Percentiles rank a stretch among this genome's conserved stretches.
Conservation (phyloP, 2,113 vertebrate species). For the Lampris megalopsis region DNA sequence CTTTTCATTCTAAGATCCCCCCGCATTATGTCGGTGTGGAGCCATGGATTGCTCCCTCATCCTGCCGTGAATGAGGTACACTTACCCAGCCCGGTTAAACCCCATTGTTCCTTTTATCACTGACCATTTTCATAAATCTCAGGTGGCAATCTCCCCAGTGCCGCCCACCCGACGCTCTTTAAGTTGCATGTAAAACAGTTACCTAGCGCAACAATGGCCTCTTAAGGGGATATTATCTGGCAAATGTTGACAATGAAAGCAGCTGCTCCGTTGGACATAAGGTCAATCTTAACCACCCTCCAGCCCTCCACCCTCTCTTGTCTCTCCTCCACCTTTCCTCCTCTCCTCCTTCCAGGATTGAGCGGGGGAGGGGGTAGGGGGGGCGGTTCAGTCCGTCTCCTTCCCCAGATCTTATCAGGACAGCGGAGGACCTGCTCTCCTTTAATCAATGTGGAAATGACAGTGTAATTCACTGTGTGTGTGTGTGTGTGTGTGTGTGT, state of each 20-base stretch:
- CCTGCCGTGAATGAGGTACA: slow-evolving; percentile 89
- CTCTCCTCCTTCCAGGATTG: slow-evolving; percentile 26
- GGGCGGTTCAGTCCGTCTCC: slow-evolving; percentile 13
- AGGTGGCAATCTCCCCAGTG: slow-evolving; percentile 91
- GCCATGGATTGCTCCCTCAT: slow-evolving; percentile 82
- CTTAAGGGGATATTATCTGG: slow-evolving; percentile 72
- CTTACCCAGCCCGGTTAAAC: slow-evolving; percentile 88
- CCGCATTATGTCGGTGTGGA: slow-evolving; percentile 87
- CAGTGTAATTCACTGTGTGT: slow-evolving; percentile 57
- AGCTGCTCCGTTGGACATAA: slow-evolving; percentile 64
- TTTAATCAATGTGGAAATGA: slow-evolving; percentile 67
- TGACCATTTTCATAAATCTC: slow-evolving; percentile 95
- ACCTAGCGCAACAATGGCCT: slow-evolving; percentile 77
- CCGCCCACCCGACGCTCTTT: slow-evolving; percentile 81
- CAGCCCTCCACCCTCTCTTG: slow-evolving; percentile 7
- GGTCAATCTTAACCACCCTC: slow-evolving; percentile 67
- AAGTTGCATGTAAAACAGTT: slow-evolving; percentile 83
- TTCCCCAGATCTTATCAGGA: slow-evolving; percentile 67
- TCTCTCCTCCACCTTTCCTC: not conserved
- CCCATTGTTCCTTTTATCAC: slow-evolving; percentile 92
- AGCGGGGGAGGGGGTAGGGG: slow-evolving; percentile 1
- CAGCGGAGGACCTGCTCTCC: slow-evolving; percentile 40
- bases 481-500: slow-evolving; percentile 34
- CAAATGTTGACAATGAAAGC: slow-evolving; percentile 83
- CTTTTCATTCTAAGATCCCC: slow-evolving; percentile 88